Conservation (phyloP, 2,113 vertebrate species). For the Sitta europaea region DNA sequence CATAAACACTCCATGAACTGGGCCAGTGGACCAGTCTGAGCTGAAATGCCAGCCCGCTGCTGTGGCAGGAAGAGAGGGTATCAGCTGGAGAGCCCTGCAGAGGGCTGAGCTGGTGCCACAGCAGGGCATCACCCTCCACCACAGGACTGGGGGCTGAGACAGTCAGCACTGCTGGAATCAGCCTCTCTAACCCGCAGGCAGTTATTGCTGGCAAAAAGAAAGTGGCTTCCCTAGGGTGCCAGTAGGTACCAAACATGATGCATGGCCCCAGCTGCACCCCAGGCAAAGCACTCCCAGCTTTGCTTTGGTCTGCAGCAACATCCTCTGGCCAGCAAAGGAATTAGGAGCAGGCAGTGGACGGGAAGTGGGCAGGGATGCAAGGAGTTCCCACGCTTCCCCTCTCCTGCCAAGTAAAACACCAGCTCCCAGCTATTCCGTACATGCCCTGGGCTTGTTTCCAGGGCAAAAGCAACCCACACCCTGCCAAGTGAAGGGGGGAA, state of each 20-base stretch:
- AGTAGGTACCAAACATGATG: fast-evolving
- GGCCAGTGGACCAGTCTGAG: not conserved
- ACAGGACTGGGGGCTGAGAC: not conserved
- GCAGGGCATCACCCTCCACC: not conserved
- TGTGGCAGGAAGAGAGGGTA: not conserved
- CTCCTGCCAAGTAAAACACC: not conserved
- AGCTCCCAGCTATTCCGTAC: not conserved
- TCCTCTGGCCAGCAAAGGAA: not conserved
- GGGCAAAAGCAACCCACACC: not conserved
- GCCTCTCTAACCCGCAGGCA: not conserved
- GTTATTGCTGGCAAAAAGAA: not conserved
- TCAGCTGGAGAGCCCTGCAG: not conserved
- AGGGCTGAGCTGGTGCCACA: not conserved
- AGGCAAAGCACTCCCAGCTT: not conserved
- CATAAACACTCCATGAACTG: fast-evolving
- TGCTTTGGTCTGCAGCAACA: slow-evolving; percentile 19
- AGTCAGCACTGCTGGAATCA: fast-evolving
- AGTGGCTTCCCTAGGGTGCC: not conserved
- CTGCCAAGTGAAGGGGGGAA: not conserved
- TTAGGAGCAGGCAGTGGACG: fast-evolving
- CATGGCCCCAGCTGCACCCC: not conserved
- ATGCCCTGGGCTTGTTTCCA: not conserved
- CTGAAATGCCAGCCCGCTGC: not conserved
- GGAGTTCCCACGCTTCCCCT: not conserved
- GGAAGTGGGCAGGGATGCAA: not conserved